Conservation (phyloP, 2,888 invertebrate species). For the Cryptophagus acutangulus region DNA sequence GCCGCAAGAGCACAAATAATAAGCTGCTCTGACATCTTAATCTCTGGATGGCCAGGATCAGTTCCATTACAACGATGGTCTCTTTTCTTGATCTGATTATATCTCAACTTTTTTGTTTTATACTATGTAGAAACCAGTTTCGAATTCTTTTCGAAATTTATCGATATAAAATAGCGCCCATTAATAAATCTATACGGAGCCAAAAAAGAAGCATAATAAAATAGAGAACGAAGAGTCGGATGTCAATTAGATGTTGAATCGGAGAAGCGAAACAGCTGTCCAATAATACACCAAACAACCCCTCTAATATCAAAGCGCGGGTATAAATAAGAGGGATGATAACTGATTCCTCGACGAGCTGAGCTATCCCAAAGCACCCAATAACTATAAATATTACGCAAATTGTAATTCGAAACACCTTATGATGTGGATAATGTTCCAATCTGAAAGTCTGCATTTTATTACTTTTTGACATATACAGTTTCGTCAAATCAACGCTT, state of each 20-base stretch:
- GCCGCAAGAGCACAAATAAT: conserved; percentile 26
- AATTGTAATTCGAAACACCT: conserved; percentile 30
- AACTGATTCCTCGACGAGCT: conserved; percentile 26
- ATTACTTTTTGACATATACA: too few species aligned
- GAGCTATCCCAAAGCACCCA: conserved; percentile 33
- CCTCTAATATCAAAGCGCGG: conserved; percentile 24
- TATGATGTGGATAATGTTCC: conserved; percentile 2
- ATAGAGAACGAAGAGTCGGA: conserved; percentile 28
- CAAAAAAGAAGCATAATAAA: conserved; percentile 26
- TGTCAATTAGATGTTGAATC: conserved; percentile 37
- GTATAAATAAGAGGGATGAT: conserved; percentile 35
- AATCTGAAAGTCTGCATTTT: too few species aligned
- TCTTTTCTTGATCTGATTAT: conserved; percentile 29
- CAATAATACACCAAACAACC: conserved; percentile 32
- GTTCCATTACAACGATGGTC: conserved; percentile 17
- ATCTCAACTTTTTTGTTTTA: conserved; percentile 6
- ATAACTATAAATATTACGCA: conserved; percentile 40
- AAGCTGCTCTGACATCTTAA: conserved; percentile 36
- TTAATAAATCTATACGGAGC: not conserved
- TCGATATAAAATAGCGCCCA: not conserved
- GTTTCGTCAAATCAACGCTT: conserved; percentile 7
- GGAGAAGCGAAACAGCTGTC: conserved; percentile 36
- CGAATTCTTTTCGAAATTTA: not conserved
- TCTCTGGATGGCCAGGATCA: conserved; percentile 19
- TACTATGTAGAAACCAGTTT: not conserved